These are phyloP conservation scores for Delichon dasypus DNA, from an alignment of 2,797 vertebrate species.

Conservation along the genomic window DNA sequence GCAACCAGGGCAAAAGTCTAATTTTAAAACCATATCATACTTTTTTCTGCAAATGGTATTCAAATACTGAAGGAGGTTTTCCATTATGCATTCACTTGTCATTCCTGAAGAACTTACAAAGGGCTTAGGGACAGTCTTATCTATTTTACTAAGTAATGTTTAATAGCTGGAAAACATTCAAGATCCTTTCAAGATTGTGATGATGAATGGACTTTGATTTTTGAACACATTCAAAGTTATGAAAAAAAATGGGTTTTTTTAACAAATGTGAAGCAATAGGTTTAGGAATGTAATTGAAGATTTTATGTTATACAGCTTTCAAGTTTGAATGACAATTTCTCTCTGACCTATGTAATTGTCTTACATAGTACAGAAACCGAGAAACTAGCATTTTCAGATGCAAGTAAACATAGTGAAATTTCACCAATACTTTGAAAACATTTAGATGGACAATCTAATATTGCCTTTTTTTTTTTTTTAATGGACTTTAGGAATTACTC, in stretches of 20 bases:
- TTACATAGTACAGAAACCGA: neutral
- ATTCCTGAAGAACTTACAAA: neutral
- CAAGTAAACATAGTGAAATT: neutral
- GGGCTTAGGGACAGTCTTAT: neutral
- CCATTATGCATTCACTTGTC: neutral
- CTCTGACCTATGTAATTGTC: rapidly evolving
- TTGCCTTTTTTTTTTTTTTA: neutral
- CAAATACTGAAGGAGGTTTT: neutral
- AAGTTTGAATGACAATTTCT: neutral
- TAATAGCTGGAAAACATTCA: neutral
- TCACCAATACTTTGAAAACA: neutral
- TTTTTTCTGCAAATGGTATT: neutral
- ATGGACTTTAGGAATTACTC: neutral
- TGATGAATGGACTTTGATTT: neutral
- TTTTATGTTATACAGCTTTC: neutral
- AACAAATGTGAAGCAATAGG: neutral
- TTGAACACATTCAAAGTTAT: neutral
- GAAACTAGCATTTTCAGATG: neutral
- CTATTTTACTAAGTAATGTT: neutral
- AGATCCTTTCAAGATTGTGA: neutral
- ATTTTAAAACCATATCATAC: neutral
- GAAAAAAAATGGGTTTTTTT: neutral
- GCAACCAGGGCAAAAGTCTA: neutral
- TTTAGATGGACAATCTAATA: neutral
- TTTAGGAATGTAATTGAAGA: neutral